Evolutionary conservation across 2,113 vertebrate species (phyloP).

Genomic region (Accipiter cooperii): DNA sequence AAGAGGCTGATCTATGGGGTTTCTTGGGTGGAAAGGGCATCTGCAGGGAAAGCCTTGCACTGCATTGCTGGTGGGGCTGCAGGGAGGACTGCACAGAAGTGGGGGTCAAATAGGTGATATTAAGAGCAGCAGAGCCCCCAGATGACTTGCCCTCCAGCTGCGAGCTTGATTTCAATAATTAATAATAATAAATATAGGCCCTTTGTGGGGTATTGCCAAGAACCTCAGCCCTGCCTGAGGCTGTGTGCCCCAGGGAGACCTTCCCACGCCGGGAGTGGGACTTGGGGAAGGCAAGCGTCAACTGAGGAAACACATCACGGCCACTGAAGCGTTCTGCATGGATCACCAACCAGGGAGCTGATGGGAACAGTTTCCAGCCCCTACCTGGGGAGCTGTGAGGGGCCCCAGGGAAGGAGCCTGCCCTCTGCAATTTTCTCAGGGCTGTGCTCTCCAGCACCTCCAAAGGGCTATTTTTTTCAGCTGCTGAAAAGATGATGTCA

Average conservation of each 20-base stretch:
- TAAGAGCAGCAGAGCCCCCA: neutral
- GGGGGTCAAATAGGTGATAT: neutral
- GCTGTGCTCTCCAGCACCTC: neutral
- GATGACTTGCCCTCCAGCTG: neutral
- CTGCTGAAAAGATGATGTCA: neutral
- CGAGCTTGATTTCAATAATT: neutral
- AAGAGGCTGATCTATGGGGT: neutral
- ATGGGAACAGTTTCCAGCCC: neutral
- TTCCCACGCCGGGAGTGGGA: rapidly evolving
- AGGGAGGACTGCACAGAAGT: neutral
- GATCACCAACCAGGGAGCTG: neutral
- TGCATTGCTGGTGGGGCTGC: rapidly evolving
- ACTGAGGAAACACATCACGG: rapidly evolving
- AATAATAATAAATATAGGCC: neutral
- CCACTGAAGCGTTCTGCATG: rapidly evolving
- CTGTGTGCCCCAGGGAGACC: neutral
- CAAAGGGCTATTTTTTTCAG: neutral
- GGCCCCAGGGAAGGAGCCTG: neutral
- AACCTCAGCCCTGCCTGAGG: neutral
- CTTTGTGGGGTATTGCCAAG: neutral
- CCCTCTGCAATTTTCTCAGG: neutral
- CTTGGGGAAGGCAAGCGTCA: neutral
- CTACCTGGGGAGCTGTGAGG: neutral
- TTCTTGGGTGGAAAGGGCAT: neutral
- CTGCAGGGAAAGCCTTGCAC: neutral